Conservation (phyloP, 2,888 invertebrate species). For the Callosobruchus maculatus region DNA sequence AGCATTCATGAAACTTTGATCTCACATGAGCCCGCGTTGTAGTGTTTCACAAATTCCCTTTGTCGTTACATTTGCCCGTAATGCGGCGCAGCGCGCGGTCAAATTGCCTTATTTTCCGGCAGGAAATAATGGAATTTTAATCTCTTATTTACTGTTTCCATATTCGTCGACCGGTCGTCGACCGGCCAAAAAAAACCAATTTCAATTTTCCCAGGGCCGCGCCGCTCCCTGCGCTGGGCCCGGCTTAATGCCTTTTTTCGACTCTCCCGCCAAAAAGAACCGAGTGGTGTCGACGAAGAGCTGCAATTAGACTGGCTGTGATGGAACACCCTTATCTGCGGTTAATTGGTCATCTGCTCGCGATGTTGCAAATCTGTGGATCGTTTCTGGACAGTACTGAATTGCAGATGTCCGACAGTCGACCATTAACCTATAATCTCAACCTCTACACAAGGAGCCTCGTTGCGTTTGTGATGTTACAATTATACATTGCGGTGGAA, state of each 20-base stretch:
- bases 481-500: too few relatives aligned
- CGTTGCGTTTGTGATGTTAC: too few relatives aligned
- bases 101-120: background rate
- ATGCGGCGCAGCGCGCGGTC: background rate
- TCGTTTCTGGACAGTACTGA: too few relatives aligned
- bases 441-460: too few relatives aligned
- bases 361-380: background rate
- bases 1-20: too few relatives aligned
- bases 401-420: too few relatives aligned
- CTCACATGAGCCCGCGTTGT: too few relatives aligned
- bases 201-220: background rate
- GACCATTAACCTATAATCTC: too few relatives aligned
- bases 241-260: background rate
- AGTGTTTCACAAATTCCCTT: background rate
- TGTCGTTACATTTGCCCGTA: background rate
- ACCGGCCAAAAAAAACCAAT: background rate
- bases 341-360: background rate
- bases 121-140: background rate
- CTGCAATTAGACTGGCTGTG: background rate
- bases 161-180: background rate
- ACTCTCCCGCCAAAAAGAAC: background rate
- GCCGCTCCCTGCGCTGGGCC: background rate
- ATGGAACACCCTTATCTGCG: background rate
- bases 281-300: background rate
- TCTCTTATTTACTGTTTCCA: background rate